Conservation (phyloP, 2,113 vertebrate genomes). For the Trichomycterus rosablanca region DNA sequence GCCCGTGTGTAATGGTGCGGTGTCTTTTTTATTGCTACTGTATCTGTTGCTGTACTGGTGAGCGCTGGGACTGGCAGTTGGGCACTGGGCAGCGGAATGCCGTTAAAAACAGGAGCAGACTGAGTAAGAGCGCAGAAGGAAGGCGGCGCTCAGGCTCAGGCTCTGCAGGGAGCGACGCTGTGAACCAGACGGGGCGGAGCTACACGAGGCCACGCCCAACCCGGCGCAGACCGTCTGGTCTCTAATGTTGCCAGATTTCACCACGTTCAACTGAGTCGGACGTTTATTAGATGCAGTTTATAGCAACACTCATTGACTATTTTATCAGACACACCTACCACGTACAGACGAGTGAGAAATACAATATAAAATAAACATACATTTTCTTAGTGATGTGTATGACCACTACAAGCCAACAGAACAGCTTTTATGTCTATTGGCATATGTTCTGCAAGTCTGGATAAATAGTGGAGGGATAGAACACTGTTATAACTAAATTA, state of each 20-base stretch:
- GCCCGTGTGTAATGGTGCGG: neutral
- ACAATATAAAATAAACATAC: too few relatives aligned
- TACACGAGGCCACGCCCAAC: conserved; percentile 50
- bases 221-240: conserved; percentile 64
- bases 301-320: too few relatives aligned
- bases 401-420: too few relatives aligned
- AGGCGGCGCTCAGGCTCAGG: conserved; percentile 61
- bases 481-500: too few relatives aligned
- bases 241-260: conserved; percentile 42
- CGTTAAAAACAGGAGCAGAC: conserved; percentile 22
- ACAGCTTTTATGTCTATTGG: too few relatives aligned
- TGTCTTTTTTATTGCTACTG: neutral
- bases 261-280: neutral
- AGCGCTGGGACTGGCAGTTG: conserved; percentile 8
- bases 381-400: too few relatives aligned
- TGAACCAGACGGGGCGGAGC: conserved; percentile 73
- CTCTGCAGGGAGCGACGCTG: conserved; percentile 57
- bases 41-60: neutral
- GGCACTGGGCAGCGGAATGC: conserved; percentile 27
- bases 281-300: too few relatives aligned
- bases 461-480: too few relatives aligned
- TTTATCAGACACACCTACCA: too few relatives aligned
- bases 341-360: too few relatives aligned
- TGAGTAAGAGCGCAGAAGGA: conserved; percentile 33
- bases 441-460: too few relatives aligned